These are phyloP conservation scores for Asteroscopus sphinx DNA, from an alignment of 2,888 invertebrate genomes.

Conservation along the genomic window DNA sequence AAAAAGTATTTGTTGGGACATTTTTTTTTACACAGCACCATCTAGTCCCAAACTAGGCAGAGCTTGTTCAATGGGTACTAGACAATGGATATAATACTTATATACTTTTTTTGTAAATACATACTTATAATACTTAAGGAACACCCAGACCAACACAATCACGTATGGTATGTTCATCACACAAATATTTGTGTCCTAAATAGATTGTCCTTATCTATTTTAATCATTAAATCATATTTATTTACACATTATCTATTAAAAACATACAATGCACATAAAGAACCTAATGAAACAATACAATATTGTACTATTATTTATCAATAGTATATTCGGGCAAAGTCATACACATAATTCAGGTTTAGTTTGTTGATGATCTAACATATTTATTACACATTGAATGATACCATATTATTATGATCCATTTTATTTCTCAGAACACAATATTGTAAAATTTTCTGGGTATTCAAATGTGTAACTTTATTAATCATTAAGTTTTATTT, in stretches of 20 bases:
- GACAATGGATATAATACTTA: too few relatives aligned
- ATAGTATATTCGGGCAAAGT: conserved; percentile 4
- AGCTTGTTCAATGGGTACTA: too few relatives aligned
- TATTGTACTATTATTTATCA: conserved; percentile 8
- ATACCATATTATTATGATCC: conserved; percentile 6
- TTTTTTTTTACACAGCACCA: too few relatives aligned
- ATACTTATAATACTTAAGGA: too few relatives aligned
- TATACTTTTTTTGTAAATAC: too few relatives aligned
- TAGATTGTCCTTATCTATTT: background rate
- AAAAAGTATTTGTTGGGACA: too few relatives aligned
- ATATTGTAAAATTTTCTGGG: background rate
- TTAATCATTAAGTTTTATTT: too few relatives aligned
- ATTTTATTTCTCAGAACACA: conserved; percentile 33
- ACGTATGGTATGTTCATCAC: too few relatives aligned
- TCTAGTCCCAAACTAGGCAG: too few relatives aligned
- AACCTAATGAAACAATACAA: conserved; percentile 12
- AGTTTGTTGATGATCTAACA: conserved; percentile 32
- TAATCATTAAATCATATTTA: background rate
- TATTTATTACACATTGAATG: conserved; percentile 21
- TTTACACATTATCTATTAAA: background rate
- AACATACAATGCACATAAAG: conserved; percentile 3
- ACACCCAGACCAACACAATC: too few relatives aligned
- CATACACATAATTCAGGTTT: background rate
- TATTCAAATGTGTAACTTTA: background rate
- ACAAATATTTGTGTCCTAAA: too few relatives aligned